Evolutionary conservation across 2,797 vertebrate genomes (phyloP).

Genomic region (Cottoperca gobio): DNA sequence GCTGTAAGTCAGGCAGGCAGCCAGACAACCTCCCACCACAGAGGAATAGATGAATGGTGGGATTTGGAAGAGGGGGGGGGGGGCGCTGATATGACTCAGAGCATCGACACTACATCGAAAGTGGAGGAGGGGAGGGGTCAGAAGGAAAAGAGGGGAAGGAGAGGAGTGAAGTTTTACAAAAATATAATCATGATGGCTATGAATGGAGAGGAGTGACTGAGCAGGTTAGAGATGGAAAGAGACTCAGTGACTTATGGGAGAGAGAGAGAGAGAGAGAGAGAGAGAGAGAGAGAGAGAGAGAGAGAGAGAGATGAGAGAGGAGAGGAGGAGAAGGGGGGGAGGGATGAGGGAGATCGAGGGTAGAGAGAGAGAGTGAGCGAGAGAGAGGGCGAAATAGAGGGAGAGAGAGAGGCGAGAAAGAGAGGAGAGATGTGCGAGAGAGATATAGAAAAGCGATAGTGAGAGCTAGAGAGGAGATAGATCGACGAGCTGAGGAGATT

Average conservation of each 20-base stretch:
- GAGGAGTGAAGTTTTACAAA: slow-evolving; percentile 36
- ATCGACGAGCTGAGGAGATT: too few species aligned
- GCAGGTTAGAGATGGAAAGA: slow-evolving; percentile 51
- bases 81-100: slow-evolving; percentile 41
- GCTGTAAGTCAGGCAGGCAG: slow-evolving; percentile 65
- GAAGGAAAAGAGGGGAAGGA: slow-evolving; percentile 6
- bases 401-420: too few species aligned
- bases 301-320: slow-evolving; percentile 71
- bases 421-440: too few species aligned
- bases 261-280: slow-evolving; percentile 27
- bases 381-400: too few species aligned
- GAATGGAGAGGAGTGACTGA: slow-evolving; percentile 58
- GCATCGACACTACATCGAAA: slow-evolving; percentile 25
- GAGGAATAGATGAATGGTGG: slow-evolving; percentile 60
- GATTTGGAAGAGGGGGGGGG: slow-evolving; percentile 41
- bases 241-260: slow-evolving; percentile 63
- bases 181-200: slow-evolving; percentile 51
- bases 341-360: too few species aligned
- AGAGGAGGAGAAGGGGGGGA: too few species aligned
- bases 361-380: too few species aligned
- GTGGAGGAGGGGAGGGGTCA: slow-evolving; percentile 9
- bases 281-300: slow-evolving; percentile 46
- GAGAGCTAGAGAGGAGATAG: too few species aligned
- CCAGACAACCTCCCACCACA: slow-evolving; percentile 62
- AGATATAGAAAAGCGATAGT: too few species aligned